Conservation (phyloP, 2,797 vertebrate species). For the Columba guinea region DNA sequence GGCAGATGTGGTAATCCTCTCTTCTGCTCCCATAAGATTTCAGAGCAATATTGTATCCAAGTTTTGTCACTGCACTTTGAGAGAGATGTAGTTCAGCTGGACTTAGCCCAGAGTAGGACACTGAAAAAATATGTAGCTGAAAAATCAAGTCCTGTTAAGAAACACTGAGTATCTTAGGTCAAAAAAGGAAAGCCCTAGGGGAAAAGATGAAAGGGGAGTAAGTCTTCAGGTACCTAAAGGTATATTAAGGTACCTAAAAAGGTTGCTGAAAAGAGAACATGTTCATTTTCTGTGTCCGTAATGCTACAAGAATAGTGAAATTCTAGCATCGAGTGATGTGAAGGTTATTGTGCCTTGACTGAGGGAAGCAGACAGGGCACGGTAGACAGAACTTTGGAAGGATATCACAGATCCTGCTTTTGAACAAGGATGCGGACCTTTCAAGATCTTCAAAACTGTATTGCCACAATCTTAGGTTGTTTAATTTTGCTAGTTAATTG, state of each 20-base stretch:
- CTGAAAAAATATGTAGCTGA: not conserved
- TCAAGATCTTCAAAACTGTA: not conserved
- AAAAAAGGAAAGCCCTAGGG: not conserved
- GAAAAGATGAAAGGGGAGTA: not conserved
- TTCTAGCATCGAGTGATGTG: not conserved
- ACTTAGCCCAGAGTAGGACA: not conserved
- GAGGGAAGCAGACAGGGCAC: not conserved
- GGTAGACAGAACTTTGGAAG: not conserved
- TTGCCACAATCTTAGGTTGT: not conserved
- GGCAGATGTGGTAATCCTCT: not conserved
- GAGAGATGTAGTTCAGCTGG: not conserved
- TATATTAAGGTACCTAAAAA: not conserved
- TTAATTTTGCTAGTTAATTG: not conserved
- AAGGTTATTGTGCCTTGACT: not conserved
- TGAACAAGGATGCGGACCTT: not conserved
- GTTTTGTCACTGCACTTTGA: not conserved
- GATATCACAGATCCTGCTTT: not conserved
- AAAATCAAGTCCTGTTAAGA: not conserved
- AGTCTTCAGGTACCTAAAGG: not conserved
- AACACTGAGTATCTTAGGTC: not conserved
- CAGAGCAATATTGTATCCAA: not conserved
- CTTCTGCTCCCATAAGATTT: not conserved
- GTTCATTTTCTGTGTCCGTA: not conserved
- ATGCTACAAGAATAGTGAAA: not conserved
- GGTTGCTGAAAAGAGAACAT: not conserved